Conservation (phyloP, 2,113 vertebrate species). For the cat (Felis catus) region DNA sequence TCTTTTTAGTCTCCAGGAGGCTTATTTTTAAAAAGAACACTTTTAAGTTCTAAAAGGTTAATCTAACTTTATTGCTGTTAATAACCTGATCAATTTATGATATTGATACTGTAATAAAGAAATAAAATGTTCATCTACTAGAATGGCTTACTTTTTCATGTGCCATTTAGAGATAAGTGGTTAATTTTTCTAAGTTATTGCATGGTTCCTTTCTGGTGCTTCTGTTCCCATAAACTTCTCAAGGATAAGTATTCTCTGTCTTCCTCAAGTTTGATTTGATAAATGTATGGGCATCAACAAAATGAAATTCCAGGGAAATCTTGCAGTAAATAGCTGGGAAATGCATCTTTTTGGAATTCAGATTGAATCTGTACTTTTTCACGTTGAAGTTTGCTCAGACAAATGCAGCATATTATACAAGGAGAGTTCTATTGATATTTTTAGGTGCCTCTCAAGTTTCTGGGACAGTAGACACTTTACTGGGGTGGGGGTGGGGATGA, state of each 20-base stretch:
- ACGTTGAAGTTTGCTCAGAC: slow-evolving; percentile 3
- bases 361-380: background rate
- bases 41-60: background rate
- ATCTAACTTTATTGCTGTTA: background rate
- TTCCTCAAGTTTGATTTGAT: background rate
- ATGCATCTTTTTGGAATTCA: background rate
- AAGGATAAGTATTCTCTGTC: background rate
- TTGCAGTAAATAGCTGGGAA: background rate
- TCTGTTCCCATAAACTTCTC: background rate
- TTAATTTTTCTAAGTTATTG: background rate
- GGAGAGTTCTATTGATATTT: background rate
- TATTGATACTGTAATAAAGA: background rate
- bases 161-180: background rate
- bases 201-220: background rate
- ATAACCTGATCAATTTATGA: background rate
- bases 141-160: background rate
- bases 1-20: background rate
- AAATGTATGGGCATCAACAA: background rate
- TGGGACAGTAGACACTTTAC: background rate
- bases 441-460: background rate
- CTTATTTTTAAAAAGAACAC: background rate
- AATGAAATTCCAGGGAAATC: background rate
- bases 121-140: background rate
- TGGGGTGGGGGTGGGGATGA: background rate
- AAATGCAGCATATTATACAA: background rate